A percentile compares a stretch with the other conserved stretches of the same genome.
These are phyloP conservation scores for Argynnis bischoffii DNA, from an alignment of 2,888 invertebrate genomes.

Conservation along the genomic window DNA sequence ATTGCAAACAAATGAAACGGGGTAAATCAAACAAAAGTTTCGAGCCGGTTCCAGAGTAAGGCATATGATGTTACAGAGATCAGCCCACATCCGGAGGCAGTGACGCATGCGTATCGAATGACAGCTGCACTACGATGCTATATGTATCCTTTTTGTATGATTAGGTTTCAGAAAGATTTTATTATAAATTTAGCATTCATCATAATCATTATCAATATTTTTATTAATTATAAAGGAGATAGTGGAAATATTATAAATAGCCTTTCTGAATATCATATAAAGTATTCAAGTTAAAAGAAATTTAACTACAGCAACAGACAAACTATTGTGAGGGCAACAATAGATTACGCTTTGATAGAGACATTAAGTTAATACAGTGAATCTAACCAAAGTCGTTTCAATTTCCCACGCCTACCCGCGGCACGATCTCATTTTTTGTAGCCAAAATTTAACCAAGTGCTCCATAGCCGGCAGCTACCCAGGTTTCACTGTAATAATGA, in stretches of 20 bases:
- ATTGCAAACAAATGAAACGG: slow-evolving; percentile 63
- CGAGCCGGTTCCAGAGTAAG: slow-evolving; percentile 57
- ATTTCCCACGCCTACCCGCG: slow-evolving; percentile 63
- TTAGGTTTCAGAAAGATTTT: neutral
- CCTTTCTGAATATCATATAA: no score
- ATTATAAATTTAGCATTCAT: neutral
- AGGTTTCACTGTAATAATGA: slow-evolving; percentile 65
- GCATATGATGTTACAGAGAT: slow-evolving; percentile 55
- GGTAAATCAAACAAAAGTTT: slow-evolving; percentile 65
- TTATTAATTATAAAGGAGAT: no score
- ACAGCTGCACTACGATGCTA: slow-evolving; percentile 39
- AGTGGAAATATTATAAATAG: no score
- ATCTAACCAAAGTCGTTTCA: slow-evolving; percentile 50
- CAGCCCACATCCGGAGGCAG: slow-evolving; percentile 66
- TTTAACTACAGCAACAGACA: slow-evolving; percentile 36
- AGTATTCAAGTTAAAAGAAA: slow-evolving; percentile 30
- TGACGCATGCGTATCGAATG: slow-evolving; percentile 60
- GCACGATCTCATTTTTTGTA: slow-evolving; percentile 51
- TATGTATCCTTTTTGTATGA: slow-evolving; percentile 14
- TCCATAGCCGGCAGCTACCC: slow-evolving; percentile 68
- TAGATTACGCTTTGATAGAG: slow-evolving; percentile 52
- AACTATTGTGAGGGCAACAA: slow-evolving; percentile 33
- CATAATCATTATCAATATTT: neutral
- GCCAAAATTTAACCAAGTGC: slow-evolving; percentile 53
- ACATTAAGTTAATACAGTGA: slow-evolving; percentile 58